Base-by-base conservation (phyloP, 2,113 vertebrate species). In the Chionodraco myersi region DNA sequence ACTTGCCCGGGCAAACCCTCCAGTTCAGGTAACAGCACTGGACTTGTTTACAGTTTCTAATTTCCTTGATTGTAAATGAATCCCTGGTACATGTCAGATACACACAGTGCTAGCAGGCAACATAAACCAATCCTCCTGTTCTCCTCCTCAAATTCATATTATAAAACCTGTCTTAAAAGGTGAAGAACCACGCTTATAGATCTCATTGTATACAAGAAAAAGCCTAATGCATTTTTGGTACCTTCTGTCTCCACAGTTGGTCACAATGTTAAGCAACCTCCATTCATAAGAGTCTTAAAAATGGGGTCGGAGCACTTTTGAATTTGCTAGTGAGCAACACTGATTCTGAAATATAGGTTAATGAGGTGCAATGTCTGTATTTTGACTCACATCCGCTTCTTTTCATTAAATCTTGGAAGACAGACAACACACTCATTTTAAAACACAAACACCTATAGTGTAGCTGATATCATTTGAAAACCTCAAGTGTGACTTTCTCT, bases 11-110 rank as follows among this genome's bases (percentile, higher is more conserved):
- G 58, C 56, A 44, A 41, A 63, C 77, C 47, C 44, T 70, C 36
- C 76, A 83, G 87, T 81, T 92, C 89, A 93, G 88, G 89, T 92
- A 89, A 77, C 90, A 89, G 90, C 85, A 78, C 85, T 77, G 0
- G 15, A 66, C 15, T 68, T 64, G 60, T 41, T 6, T 41, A 41
- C 1, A 41, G 36, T 41, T 41, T 41, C 5, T 41, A 41, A 41
- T 6, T 41, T 41, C 30, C 36, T 41, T 41, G 36, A 21, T 34
- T 30, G 14, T 53, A 4, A 10, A 68, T 61, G 16, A 47, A 74
- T 53, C 16, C 9, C 12, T 10, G 6, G 1, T 61, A 10, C 45
- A 75, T 48, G 1, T 56, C 57, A 63, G 9, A 36, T 34, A 18
- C 3, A 26, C 4, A 13, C 2, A 5, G 2, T 14, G 14, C 10